phyloP scores from a whole-genome alignment of 2,888 invertebrate genomes.

The Lobophora halterata region DNA sequence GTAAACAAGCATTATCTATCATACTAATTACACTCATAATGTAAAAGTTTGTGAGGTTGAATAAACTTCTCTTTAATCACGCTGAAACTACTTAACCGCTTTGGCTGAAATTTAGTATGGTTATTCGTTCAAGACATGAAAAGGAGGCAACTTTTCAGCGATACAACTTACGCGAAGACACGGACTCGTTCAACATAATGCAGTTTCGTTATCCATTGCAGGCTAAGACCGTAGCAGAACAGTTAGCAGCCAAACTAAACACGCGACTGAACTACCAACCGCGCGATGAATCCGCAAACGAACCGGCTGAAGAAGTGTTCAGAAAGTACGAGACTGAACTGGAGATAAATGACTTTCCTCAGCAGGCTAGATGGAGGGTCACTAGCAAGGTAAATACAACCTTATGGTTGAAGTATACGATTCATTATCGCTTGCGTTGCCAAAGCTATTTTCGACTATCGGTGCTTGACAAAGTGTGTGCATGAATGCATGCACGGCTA shows the following conservation, averaged over 20 bases:
- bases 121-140: no score
- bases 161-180: no score
- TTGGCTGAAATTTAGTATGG: no score
- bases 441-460: no score
- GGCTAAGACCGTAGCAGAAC: slow-evolving; percentile 98
- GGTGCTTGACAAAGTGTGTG: neutral
- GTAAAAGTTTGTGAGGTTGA: no score
- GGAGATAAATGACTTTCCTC: slow-evolving; percentile 99
- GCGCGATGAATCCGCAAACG: slow-evolving; percentile 84
- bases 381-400: slow-evolving; percentile 89
- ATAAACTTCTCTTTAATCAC: no score
- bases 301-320: slow-evolving; percentile 86
- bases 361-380: slow-evolving; percentile 98
- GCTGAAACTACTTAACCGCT: no score
- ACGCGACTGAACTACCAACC: slow-evolving; percentile 98
- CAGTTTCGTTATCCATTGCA: slow-evolving; percentile 39
- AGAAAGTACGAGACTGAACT: slow-evolving; percentile 98
- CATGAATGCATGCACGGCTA: slow-evolving; percentile 1
- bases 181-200: neutral
- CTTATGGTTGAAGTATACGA: neutral
- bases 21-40: no score
- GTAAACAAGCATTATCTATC: no score
- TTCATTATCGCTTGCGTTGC: no score
- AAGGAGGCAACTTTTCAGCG: no score
- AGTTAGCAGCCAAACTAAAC: slow-evolving; percentile 97